phyloP scores from a whole-genome alignment of 2,888 invertebrate species.

The Conops quadrifasciatus region DNA sequence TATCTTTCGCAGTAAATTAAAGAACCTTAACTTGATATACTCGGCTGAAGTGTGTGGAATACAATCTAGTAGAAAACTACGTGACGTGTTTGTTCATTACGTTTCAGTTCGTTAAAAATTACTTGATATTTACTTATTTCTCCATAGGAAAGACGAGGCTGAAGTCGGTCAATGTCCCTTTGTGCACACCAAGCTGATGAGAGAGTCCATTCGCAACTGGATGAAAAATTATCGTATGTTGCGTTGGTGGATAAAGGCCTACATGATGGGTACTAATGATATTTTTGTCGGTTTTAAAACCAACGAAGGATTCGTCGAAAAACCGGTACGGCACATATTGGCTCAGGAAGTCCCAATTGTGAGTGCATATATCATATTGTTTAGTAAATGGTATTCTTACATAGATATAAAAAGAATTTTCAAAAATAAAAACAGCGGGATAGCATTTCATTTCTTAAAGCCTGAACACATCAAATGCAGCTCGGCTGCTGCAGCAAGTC shows the following conservation, averaged over 20 bases:
- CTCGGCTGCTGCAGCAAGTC: too few relatives aligned
- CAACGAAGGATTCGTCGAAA: too few relatives aligned
- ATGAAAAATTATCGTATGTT: neutral
- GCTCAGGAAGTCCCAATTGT: neutral
- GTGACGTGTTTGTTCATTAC: slow-evolving; percentile 3
- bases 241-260: slow-evolving; percentile 16
- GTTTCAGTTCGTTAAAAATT: neutral
- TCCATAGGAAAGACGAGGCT: neutral
- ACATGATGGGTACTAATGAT: slow-evolving; percentile 5
- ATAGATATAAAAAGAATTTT: too few relatives aligned
- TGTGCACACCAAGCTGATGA: slow-evolving; percentile 15
- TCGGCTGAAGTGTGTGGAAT: slow-evolving; percentile 19
- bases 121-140: neutral
- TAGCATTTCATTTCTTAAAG: too few relatives aligned
- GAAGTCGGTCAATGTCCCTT: slow-evolving; percentile 5
- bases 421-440: too few relatives aligned
- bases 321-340: neutral
- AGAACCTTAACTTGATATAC: slow-evolving; percentile 21
- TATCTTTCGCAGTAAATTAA: slow-evolving; percentile 6
- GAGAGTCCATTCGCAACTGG: neutral
- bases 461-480: too few relatives aligned
- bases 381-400: too few relatives aligned
- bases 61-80: slow-evolving; percentile 3
- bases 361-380: too few relatives aligned
- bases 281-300: too few relatives aligned